Percentiles rank a stretch among this genome's conserved stretches.
Conservation (phyloP, 2,888 invertebrate species). For the Phymatocera aterrima region DNA sequence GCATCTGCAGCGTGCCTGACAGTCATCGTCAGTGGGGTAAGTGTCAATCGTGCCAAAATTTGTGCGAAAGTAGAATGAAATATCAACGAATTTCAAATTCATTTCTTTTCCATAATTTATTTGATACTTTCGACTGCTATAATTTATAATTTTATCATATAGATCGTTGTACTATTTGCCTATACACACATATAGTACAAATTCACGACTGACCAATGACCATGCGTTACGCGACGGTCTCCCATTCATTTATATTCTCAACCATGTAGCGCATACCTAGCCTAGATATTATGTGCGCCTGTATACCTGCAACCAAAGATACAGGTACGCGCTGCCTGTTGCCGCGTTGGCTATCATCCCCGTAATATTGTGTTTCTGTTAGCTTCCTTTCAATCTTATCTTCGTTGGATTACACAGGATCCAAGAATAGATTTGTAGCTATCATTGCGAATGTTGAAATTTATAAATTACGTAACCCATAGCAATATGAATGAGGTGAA, state of each 20-base stretch:
- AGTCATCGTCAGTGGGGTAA: slow-evolving; percentile 75
- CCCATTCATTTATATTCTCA: background rate
- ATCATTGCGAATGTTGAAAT: background rate
- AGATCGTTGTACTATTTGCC: background rate
- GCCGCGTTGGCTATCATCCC: background rate
- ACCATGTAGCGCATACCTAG: background rate
- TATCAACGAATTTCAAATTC: no score
- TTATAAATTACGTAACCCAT: no score
- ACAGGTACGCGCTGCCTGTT: background rate
- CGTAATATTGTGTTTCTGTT: background rate
- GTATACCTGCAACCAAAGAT: background rate
- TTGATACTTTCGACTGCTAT: background rate
- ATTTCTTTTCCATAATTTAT: background rate
- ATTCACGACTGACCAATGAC: background rate
- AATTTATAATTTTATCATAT: background rate
- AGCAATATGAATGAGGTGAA: no score
- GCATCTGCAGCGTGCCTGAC: slow-evolving; percentile 75
- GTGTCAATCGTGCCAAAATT: slow-evolving; percentile 66
- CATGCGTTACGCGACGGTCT: background rate
- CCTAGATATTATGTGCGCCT: background rate
- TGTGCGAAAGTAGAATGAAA: no score
- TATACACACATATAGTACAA: background rate
- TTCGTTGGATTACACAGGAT: background rate
- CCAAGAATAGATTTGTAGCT: background rate
- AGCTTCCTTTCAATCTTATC: no score